A percentile compares a stretch with the other conserved stretches of the same genome.
These are phyloP conservation scores for Plecotus auritus DNA, from an alignment of 2,113 vertebrate species.

Conservation along the genomic window DNA sequence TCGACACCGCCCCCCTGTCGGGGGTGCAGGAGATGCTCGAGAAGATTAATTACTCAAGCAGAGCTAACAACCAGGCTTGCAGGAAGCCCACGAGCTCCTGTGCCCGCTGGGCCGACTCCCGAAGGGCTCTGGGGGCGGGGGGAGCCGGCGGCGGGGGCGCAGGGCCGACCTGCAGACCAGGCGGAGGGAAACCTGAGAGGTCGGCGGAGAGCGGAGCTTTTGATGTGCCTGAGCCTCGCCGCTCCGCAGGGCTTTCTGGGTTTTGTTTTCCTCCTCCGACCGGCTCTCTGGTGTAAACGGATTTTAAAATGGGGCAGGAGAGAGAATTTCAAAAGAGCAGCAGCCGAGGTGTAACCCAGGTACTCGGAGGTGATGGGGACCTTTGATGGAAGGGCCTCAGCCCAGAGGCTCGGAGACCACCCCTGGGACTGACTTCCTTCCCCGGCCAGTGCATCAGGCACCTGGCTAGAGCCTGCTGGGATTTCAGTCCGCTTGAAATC, in stretches of 20 bases:
- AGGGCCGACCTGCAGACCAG: neutral
- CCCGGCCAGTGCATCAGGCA: neutral
- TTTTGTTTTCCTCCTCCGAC: neutral
- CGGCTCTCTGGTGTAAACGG: neutral
- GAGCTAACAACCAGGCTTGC: conserved; percentile 44
- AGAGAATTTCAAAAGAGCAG: neutral
- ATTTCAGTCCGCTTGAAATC: conserved; percentile 35
- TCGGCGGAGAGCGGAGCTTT: neutral
- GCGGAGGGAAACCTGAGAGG: neutral
- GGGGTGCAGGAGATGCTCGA: neutral
- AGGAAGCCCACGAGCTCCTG: conserved; percentile 6
- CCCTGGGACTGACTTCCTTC: neutral
- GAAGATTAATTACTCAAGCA: neutral
- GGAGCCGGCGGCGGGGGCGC: neutral
- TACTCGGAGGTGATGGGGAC: neutral
- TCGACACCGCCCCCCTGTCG: neutral
- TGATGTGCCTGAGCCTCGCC: neutral
- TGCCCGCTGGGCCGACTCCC: neutral
- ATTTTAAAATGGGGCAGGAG: neutral
- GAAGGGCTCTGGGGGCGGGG: neutral
- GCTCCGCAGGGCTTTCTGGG: neutral
- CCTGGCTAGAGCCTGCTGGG: neutral
- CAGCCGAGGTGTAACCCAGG: neutral
- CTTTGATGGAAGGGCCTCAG: neutral
- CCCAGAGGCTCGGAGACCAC: neutral